Conservation (phyloP, 2,113 vertebrate genomes). For the Leucoraja erinaceus region DNA sequence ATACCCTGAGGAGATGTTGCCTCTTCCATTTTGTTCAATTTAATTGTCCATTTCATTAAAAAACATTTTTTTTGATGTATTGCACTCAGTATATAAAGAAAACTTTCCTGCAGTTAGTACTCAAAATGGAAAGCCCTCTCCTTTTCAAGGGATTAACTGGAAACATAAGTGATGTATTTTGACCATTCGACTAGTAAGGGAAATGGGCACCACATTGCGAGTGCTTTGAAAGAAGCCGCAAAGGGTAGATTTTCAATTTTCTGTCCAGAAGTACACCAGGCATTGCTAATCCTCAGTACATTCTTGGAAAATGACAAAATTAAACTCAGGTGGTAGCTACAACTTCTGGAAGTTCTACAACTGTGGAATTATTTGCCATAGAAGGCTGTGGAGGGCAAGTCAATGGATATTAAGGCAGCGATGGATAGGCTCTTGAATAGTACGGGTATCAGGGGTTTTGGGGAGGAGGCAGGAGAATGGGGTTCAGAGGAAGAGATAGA, state of each 20-base stretch:
- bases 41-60: not conserved
- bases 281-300: not conserved
- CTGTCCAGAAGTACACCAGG: not conserved
- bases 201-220: not conserved
- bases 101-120: not conserved
- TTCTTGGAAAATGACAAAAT: not conserved
- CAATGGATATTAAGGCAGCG: too few species aligned
- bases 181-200: not conserved
- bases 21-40: not conserved
- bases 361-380: too few species aligned
- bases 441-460: too few species aligned
- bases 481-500: too few species aligned
- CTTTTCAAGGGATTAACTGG: not conserved
- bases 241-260: not conserved
- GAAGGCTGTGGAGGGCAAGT: too few species aligned
- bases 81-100: not conserved
- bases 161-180: not conserved
- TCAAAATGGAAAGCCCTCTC: not conserved
- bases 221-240: not conserved
- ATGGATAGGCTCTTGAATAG: too few species aligned
- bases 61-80: not conserved
- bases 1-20: not conserved
- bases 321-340: not conserved
- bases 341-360: not conserved
- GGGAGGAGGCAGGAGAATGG: too few species aligned